Conservation (phyloP, 1,140 invertebrate species). For the Ridgeia piscesae region DNA sequence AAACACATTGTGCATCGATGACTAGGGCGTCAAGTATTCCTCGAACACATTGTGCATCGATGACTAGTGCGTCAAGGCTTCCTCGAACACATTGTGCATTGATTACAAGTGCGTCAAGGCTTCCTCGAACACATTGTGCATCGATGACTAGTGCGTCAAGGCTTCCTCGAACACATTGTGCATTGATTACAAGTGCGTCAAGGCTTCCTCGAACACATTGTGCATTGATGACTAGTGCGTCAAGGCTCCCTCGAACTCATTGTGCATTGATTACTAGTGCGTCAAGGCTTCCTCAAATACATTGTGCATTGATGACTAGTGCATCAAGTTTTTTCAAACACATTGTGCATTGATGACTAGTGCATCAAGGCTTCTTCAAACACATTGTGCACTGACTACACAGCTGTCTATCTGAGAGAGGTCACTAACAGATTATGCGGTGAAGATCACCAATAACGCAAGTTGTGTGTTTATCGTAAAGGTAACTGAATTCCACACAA, state of each 20-base stretch:
- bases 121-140: slow-evolving; percentile 74
- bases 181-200: not conserved
- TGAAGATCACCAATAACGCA: too few relatives aligned
- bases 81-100: not conserved
- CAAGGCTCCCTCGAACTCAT: slow-evolving; percentile 65
- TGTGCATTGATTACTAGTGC: not conserved
- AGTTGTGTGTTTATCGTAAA: not conserved
- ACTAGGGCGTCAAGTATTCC: slow-evolving; percentile 79
- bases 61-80: not conserved
- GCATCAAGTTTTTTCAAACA: not conserved
- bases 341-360: slow-evolving; percentile 44
- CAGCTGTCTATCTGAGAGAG: too few relatives aligned
- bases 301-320: slow-evolving; percentile 35
- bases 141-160: not conserved
- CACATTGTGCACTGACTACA: too few relatives aligned
- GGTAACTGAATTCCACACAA: too few relatives aligned
- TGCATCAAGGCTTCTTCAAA: slow-evolving; percentile 73
- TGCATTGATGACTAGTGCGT: slow-evolving; percentile 63
- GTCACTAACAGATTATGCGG: too few relatives aligned
- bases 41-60: not conserved
- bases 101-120: slow-evolving; percentile 76
- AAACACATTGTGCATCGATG: slow-evolving; percentile 69
- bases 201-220: not conserved
- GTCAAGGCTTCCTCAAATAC: slow-evolving; percentile 73
- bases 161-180: slow-evolving; percentile 75